A percentile compares a stretch with the other conserved stretches of the same genome.
phyloP scores from a whole-genome alignment of 2,888 invertebrate species.

The Koerneria pararmatus region DNA sequence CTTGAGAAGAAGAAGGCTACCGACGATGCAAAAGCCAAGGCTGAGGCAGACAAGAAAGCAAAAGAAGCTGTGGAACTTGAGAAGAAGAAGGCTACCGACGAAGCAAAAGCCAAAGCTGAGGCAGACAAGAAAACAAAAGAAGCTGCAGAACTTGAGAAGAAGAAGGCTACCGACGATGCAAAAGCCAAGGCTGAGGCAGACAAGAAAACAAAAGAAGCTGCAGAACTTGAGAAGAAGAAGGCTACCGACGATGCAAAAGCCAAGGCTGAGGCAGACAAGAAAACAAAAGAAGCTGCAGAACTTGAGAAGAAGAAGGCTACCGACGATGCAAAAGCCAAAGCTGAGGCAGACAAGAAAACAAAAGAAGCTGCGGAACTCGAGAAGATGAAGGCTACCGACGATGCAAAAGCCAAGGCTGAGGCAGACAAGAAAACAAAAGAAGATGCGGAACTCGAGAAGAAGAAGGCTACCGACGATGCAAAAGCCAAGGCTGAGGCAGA shows the following conservation, averaged over 20 bases:
- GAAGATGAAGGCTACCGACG: conserved; percentile 12
- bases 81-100: conserved; percentile 1
- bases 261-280: conserved; percentile 12
- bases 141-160: no score
- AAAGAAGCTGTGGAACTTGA: conserved; percentile 12
- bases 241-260: conserved; percentile 4
- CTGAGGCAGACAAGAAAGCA: conserved; percentile 21
- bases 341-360: conserved; percentile 18
- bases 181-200: conserved; percentile 12
- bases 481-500: conserved; percentile 11
- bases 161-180: conserved; percentile 19
- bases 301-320: conserved; percentile 15
- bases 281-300: conserved; percentile 3
- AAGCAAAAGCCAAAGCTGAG: conserved; percentile 17
- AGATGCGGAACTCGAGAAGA: conserved; percentile 12
- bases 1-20: no score
- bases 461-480: not conserved
- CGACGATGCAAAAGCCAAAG: conserved; percentile 21
- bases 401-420: conserved; percentile 18
- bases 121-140: no score
- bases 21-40: conserved; percentile 24
- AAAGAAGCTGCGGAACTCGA: conserved; percentile 8
- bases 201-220: conserved; percentile 12
- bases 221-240: conserved; percentile 13
- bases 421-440: not conserved